Conservation (phyloP, 2,113 vertebrate species). For the Trichechus manatus region DNA sequence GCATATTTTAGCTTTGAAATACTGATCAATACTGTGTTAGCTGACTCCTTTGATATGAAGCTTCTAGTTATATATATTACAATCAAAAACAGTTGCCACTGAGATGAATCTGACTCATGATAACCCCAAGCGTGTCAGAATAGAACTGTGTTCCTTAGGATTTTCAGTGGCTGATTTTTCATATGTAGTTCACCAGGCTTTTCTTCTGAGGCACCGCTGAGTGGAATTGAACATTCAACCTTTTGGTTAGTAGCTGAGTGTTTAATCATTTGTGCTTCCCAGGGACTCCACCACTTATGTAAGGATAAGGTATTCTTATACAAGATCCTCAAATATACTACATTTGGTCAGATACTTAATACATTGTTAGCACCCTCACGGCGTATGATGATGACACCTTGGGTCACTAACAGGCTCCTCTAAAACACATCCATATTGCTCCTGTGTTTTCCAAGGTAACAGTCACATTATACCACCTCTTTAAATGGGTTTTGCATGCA, state of each 20-base stretch:
- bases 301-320: neutral
- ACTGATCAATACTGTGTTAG: neutral
- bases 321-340: constrained; percentile 48
- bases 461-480: constrained; percentile 22
- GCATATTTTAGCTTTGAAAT: constrained; percentile 46
- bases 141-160: neutral
- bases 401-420: neutral
- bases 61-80: neutral
- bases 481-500: constrained; percentile 70
- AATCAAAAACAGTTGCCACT: neutral
- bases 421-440: neutral
- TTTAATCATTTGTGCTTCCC: neutral
- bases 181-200: neutral
- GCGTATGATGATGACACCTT: neutral
- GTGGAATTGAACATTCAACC: neutral
- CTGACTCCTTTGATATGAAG: constrained; percentile 46
- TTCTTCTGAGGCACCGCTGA: neutral
- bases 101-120: neutral
- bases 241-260: neutral
- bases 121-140: neutral
- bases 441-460: constrained; percentile 43
- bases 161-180: neutral
- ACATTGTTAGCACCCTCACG: neutral
- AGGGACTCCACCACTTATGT: neutral
- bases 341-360: constrained; percentile 42